Percentiles rank a stretch among this genome's conserved stretches.
Conservation (phyloP, 2,888 invertebrate genomes). For the Pollenia griseotomentosa region DNA sequence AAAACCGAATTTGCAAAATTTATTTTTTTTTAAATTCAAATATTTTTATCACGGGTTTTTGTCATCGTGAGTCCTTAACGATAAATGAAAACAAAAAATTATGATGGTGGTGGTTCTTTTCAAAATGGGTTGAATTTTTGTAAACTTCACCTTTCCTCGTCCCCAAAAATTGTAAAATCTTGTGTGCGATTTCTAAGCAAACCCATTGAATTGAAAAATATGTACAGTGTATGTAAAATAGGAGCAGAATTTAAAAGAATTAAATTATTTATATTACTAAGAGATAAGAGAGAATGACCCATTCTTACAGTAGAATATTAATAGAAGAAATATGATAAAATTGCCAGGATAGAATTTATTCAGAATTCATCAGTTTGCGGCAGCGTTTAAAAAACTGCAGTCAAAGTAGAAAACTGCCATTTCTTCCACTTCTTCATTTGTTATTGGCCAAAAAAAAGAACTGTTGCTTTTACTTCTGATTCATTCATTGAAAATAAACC, state of each 20-base stretch:
- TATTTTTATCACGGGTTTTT: slow-evolving; percentile 23
- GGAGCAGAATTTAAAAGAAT: slow-evolving; percentile 10
- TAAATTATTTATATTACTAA: too few species aligned
- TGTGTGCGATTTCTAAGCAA: slow-evolving; percentile 42
- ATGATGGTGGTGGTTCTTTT: slow-evolving; percentile 35
- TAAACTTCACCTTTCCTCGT: slow-evolving; percentile 46
- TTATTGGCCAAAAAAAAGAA: too few species aligned
- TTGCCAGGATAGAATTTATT: too few species aligned
- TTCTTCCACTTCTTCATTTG: too few species aligned
- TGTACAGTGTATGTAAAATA: slow-evolving; percentile 2
- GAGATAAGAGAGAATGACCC: not conserved
- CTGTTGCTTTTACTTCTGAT: too few species aligned
- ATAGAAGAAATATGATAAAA: not conserved
- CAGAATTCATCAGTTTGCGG: too few species aligned
- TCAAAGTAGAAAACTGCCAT: too few species aligned
- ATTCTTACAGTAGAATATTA: not conserved
- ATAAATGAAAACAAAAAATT: not conserved
- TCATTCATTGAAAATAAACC: too few species aligned
- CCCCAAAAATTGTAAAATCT: not conserved
- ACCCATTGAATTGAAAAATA: slow-evolving; percentile 38
- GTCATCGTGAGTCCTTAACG: slow-evolving; percentile 4
- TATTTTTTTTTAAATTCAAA: slow-evolving; percentile 12
- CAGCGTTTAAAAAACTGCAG: too few species aligned
- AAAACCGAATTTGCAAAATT: slow-evolving; percentile 58
- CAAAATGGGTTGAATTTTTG: slow-evolving; percentile 54